Evolutionary conservation across 2,113 vertebrate species (phyloP).

Genomic region (Eonycteris spelaea): DNA sequence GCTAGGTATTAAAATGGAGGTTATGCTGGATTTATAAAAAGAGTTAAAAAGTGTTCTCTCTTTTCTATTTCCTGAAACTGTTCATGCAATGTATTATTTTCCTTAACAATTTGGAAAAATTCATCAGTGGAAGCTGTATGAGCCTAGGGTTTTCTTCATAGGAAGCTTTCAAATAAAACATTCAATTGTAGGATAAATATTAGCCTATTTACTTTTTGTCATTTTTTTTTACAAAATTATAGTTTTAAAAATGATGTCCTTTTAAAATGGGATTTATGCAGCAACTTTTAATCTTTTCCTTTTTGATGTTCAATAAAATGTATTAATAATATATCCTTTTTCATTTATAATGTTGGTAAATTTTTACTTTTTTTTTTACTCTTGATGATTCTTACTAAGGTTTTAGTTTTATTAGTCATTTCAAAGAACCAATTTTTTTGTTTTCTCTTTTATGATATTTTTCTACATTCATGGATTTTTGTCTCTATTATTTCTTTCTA

Average conservation of each 20-base stretch:
- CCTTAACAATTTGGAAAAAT: background rate
- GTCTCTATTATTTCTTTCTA: background rate
- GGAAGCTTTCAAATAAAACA: background rate
- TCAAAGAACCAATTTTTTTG: background rate
- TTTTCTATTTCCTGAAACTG: background rate
- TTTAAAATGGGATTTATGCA: background rate
- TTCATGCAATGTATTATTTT: background rate
- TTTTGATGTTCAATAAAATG: background rate
- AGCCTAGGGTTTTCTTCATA: background rate
- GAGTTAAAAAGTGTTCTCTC: background rate
- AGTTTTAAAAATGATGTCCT: background rate
- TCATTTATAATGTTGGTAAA: background rate
- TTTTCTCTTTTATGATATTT: background rate
- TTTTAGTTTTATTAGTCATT: background rate
- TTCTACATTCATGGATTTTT: background rate
- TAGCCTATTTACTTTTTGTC: background rate
- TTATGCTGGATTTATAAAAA: background rate
- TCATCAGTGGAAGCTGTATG: background rate
- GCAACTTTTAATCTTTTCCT: background rate
- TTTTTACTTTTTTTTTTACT: background rate
- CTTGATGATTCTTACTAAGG: background rate
- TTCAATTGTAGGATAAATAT: background rate
- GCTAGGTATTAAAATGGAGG: background rate
- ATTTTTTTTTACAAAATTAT: background rate
- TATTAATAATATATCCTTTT: background rate